These are phyloP conservation scores for Chelonoidis abingdonii DNA, from an alignment of 2,113 vertebrate species.

Conservation along the genomic window DNA sequence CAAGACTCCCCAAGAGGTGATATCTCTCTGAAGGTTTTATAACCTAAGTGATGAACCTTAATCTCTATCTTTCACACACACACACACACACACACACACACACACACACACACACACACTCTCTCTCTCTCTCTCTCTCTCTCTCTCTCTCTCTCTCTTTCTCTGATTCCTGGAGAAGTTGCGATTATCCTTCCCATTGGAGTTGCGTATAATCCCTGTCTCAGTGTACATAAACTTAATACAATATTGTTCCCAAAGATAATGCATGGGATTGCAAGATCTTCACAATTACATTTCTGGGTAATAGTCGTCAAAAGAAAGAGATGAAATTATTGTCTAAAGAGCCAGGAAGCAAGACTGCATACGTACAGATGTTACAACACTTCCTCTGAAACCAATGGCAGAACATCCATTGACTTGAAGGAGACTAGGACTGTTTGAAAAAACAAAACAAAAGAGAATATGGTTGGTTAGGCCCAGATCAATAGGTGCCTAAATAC, in stretches of 20 bases:
- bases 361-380: background rate
- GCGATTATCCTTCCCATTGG: background rate
- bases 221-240: background rate
- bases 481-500: background rate
- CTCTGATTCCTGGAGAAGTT: background rate
- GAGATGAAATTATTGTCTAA: background rate
- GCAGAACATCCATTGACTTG: background rate
- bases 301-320: constrained; percentile 1
- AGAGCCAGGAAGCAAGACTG: background rate
- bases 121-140: too few relatives aligned
- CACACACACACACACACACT: too few relatives aligned
- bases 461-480: background rate
- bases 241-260: background rate
- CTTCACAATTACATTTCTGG: background rate
- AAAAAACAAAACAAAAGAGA: background rate
- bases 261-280: background rate
- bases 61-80: background rate
- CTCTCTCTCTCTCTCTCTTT: background rate
- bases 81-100: too few relatives aligned
- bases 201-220: background rate
- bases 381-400: background rate
- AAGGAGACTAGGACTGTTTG: background rate
- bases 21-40: background rate
- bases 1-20: background rate
- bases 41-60: background rate